A percentile compares a stretch with the other conserved stretches of the same genome.
These are phyloP conservation scores for Cyprinella venusta DNA, from an alignment of 2,797 vertebrate species.

Conservation along the genomic window DNA sequence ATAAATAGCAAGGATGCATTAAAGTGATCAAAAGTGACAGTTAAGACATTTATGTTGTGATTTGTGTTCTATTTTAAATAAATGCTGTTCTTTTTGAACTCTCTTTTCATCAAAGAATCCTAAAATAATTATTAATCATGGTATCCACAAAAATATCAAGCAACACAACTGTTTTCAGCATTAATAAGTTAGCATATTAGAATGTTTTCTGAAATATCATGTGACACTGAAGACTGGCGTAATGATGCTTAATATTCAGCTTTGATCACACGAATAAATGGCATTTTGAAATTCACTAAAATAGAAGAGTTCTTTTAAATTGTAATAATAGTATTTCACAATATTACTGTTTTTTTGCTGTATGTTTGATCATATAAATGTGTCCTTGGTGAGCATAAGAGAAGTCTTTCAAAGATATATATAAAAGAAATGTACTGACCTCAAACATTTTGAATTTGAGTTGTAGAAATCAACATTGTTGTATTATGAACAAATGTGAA, in stretches of 20 bases:
- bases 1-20: too few relatives aligned
- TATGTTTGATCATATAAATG: neutral
- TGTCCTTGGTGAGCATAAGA: too few relatives aligned
- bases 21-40: neutral
- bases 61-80: neutral
- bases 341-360: neutral
- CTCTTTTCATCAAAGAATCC: neutral
- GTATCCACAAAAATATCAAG: neutral
- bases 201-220: neutral
- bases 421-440: neutral
- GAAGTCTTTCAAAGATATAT: neutral
- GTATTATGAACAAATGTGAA: neutral
- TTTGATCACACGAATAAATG: neutral
- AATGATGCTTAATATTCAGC: neutral
- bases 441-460: neutral
- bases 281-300: neutral
- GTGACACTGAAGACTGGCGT: neutral
- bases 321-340: neutral
- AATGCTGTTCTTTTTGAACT: neutral
- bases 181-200: neutral
- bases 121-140: neutral
- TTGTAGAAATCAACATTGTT: neutral
- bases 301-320: neutral
- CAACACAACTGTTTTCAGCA: neutral
- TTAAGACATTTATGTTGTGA: neutral